Evolutionary conservation across 2,888 invertebrate species (phyloP).

Genomic region (Apamea monoglypha): DNA sequence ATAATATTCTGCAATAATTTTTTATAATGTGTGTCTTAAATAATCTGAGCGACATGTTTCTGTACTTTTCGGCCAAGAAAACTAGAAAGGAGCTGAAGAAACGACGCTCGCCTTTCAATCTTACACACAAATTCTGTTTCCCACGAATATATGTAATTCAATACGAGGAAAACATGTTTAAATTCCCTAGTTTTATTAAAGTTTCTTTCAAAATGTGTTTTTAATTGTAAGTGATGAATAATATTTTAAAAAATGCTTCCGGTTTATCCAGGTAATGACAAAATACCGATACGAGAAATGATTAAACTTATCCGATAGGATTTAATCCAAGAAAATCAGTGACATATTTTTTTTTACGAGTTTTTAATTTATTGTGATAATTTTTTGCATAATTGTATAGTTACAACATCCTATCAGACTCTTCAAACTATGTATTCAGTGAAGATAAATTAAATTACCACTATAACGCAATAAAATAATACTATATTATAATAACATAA

Average conservation of each 20-base stretch:
- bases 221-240: too few relatives aligned
- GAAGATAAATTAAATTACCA: not conserved
- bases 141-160: not conserved
- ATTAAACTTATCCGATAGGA: not conserved
- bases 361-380: too few relatives aligned
- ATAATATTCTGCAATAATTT: not conserved
- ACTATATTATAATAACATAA: not conserved
- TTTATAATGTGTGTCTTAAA: not conserved
- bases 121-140: not conserved
- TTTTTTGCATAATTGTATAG: not conserved
- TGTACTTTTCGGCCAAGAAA: not conserved
- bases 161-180: not conserved
- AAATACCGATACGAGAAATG: not conserved
- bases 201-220: not conserved
- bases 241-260: fast-evolving
- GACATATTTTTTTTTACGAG: not conserved
- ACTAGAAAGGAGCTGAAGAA: not conserved
- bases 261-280: too few relatives aligned
- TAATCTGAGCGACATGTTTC: not conserved
- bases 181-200: not conserved
- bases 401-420: not conserved
- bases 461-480: not conserved
- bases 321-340: not conserved
- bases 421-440: not conserved
- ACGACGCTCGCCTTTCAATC: too few relatives aligned